Conservation (phyloP, 2,888 invertebrate genomes). For the Lithophane leautieri region DNA sequence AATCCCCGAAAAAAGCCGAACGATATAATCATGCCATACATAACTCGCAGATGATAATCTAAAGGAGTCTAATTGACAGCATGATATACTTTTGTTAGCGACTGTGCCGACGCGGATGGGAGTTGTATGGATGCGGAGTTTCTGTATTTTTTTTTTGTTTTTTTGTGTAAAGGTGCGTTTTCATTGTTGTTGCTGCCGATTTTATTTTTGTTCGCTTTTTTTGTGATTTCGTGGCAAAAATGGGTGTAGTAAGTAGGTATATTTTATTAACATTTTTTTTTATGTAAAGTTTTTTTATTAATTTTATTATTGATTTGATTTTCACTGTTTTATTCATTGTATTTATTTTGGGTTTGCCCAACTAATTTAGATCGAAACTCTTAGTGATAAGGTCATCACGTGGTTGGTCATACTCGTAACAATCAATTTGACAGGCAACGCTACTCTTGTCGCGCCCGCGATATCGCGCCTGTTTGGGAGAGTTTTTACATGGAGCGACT, state of each 20-base stretch:
- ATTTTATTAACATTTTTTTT: background rate
- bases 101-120: conserved; percentile 62
- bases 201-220: background rate
- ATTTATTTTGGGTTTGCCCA: background rate
- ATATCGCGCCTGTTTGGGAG: too few relatives aligned
- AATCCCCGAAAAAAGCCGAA: conserved; percentile 66
- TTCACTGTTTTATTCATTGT: background rate
- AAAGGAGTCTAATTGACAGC: conserved; percentile 82
- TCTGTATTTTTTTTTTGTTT: conserved; percentile 23
- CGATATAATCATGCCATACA: conserved; percentile 75
- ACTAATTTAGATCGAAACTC: background rate
- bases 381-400: background rate
- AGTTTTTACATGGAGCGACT: background rate
- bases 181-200: conserved; percentile 10
- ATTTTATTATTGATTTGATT: background rate
- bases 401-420: background rate
- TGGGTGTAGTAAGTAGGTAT: background rate
- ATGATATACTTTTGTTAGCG: conserved; percentile 77
- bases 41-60: conserved; percentile 79
- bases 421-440: too few relatives aligned
- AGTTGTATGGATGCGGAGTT: conserved; percentile 52
- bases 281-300: background rate
- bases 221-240: background rate
- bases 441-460: too few relatives aligned
- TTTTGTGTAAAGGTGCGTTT: conserved; percentile 11